Evolutionary conservation across 2,113 vertebrate genomes (phyloP).

Genomic region (Verasper variegatus): DNA sequence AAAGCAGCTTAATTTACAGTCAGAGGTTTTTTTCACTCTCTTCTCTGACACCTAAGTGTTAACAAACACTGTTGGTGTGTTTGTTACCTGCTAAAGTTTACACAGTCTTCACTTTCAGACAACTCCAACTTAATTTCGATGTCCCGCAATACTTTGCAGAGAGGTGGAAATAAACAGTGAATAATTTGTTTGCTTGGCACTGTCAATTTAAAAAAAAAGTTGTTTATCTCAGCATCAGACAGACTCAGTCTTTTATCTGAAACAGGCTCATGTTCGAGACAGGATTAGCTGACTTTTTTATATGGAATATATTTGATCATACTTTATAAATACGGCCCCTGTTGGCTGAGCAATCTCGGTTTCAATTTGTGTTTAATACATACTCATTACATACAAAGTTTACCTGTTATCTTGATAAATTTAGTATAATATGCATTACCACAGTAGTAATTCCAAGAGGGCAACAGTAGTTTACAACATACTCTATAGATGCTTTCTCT

Average conservation of each 20-base stretch:
- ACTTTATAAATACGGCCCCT: background rate
- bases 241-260: too few species aligned
- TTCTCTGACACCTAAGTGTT: constrained; percentile 1
- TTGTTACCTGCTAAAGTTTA: background rate
- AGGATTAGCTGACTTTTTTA: too few species aligned
- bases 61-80: background rate
- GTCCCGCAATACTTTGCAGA: background rate
- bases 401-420: background rate
- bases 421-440: background rate
- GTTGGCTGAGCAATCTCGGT: too few species aligned
- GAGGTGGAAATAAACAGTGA: background rate
- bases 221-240: too few species aligned
- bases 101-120: background rate
- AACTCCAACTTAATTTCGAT: background rate
- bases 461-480: background rate
- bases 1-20: too few species aligned
- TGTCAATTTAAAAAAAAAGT: too few species aligned
- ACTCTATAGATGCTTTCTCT: background rate
- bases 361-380: too few species aligned
- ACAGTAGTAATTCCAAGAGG: background rate
- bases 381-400: too few species aligned
- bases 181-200: too few species aligned
- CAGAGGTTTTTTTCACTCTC: too few species aligned
- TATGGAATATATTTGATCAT: background rate
- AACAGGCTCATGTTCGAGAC: too few species aligned